These are phyloP conservation scores for Oreochromis aureus DNA, from an alignment of 2,113 vertebrate species.

Conservation along the genomic window DNA sequence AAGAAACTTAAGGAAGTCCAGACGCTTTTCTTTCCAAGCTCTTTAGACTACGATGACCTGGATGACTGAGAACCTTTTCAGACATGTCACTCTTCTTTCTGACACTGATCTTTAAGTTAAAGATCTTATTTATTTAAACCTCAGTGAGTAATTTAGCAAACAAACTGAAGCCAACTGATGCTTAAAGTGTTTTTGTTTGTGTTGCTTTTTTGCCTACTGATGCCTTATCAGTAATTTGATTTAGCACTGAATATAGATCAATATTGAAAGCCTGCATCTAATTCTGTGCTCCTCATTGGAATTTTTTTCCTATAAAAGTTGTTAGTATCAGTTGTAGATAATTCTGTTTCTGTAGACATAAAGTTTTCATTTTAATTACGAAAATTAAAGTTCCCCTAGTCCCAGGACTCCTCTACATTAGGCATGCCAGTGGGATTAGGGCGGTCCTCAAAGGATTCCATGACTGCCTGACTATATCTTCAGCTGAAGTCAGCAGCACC, in stretches of 20 bases:
- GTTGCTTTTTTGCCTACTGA: not conserved
- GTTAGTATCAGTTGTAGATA: not conserved
- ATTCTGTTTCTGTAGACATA: not conserved
- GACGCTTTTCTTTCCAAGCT: not conserved
- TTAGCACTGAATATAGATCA: not conserved
- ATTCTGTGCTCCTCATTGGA: not conserved
- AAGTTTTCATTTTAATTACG: not conserved
- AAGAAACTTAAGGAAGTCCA: not conserved
- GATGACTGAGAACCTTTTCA: not conserved
- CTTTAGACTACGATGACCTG: not conserved
- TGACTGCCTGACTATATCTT: not conserved
- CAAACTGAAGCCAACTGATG: not conserved
- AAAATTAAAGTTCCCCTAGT: not conserved
- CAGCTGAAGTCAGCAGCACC: not conserved
- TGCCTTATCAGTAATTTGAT: not conserved
- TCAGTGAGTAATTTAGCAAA: not conserved
- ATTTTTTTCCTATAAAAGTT: not conserved
- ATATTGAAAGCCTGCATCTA: not conserved
- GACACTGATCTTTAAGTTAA: not conserved
- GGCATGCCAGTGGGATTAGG: not conserved
- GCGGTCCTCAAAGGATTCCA: not conserved
- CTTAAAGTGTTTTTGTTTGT: not conserved
- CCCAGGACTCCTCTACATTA: not conserved
- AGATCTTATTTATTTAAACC: not conserved
- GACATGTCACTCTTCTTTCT: not conserved